Conservation (phyloP, 2,888 invertebrate species). For the Antheraea assamensis region DNA sequence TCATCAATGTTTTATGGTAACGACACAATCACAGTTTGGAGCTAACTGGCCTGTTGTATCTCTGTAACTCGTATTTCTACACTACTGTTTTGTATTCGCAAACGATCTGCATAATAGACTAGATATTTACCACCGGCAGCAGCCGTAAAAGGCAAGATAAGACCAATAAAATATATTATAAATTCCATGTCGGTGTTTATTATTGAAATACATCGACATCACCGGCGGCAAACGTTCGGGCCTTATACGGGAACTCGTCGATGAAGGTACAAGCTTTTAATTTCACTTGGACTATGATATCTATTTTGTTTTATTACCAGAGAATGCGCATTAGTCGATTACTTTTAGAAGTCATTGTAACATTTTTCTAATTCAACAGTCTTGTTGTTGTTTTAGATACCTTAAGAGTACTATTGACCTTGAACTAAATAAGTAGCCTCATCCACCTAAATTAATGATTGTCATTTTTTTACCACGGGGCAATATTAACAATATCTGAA, state of each 20-base stretch:
- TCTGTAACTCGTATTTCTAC: not conserved
- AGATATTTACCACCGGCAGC: slow-evolving; percentile 14
- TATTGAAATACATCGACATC: slow-evolving; percentile 13
- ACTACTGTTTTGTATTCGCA: not conserved
- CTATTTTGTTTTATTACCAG: slow-evolving; percentile 6
- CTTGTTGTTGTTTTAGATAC: not conserved
- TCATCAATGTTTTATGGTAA: too few species aligned
- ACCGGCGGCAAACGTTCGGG: slow-evolving; percentile 1
- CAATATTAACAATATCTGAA: too few species aligned
- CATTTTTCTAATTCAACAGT: not conserved
- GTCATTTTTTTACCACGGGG: too few species aligned
- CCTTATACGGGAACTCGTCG: slow-evolving; percentile 16
- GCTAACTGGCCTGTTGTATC: not conserved
- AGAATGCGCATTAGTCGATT: not conserved
- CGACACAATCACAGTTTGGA: not conserved
- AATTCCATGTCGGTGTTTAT: slow-evolving; percentile 7
- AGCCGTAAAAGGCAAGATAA: slow-evolving; percentile 6
- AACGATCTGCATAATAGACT: slow-evolving; percentile 1
- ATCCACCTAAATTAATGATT: too few species aligned
- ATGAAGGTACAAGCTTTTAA: slow-evolving; percentile 14
- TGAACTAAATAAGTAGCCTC: not conserved
- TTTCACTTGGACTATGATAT: slow-evolving; percentile 13
- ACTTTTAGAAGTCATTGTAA: not conserved
- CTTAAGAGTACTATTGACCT: not conserved
- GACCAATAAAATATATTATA: slow-evolving; percentile 10